phyloP scores from a whole-genome alignment of 2,113 vertebrate genomes.

The Ctenomys sociabilis region DNA sequence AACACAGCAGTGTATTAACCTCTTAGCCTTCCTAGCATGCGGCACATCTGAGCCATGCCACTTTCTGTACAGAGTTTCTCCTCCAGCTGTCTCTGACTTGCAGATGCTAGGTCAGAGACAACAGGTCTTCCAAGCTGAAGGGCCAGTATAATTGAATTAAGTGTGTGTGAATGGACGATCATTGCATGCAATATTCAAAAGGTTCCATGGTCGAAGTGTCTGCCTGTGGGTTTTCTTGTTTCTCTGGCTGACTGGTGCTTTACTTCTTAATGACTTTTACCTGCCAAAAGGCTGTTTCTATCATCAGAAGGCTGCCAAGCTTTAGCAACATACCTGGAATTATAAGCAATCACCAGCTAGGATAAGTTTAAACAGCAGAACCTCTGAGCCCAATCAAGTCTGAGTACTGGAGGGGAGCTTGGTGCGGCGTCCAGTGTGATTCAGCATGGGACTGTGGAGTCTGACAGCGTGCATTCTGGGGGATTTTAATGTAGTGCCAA shows the following conservation, averaged over 20 bases:
- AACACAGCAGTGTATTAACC: slow-evolving; percentile 72
- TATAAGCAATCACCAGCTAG: not conserved
- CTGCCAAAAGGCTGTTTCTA: slow-evolving; percentile 70
- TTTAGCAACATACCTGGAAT: slow-evolving; percentile 61
- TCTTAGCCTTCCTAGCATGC: slow-evolving; percentile 11
- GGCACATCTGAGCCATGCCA: not conserved
- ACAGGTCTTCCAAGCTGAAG: not conserved
- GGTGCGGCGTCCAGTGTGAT: not conserved
- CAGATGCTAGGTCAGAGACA: not conserved
- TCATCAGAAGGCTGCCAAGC: slow-evolving; percentile 43
- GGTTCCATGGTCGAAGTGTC: not conserved
- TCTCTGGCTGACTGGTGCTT: slow-evolving; percentile 35
- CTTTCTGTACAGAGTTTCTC: not conserved
- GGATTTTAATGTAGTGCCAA: not conserved
- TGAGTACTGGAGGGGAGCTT: not conserved
- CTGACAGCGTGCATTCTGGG: not conserved
- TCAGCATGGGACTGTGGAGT: not conserved
- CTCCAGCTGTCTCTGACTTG: not conserved
- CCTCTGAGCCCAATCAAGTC: slow-evolving; percentile 5
- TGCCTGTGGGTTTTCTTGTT: slow-evolving; percentile 27
- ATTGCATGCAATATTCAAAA: slow-evolving; percentile 44
- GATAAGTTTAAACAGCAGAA: slow-evolving; percentile 5
- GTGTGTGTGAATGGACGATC: slow-evolving; percentile 21
- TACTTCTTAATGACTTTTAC: slow-evolving; percentile 65
- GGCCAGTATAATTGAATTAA: slow-evolving; percentile 57